Evolutionary conservation across 2,113 vertebrate genomes (phyloP).

Genomic region (Vanacampus margaritifer): DNA sequence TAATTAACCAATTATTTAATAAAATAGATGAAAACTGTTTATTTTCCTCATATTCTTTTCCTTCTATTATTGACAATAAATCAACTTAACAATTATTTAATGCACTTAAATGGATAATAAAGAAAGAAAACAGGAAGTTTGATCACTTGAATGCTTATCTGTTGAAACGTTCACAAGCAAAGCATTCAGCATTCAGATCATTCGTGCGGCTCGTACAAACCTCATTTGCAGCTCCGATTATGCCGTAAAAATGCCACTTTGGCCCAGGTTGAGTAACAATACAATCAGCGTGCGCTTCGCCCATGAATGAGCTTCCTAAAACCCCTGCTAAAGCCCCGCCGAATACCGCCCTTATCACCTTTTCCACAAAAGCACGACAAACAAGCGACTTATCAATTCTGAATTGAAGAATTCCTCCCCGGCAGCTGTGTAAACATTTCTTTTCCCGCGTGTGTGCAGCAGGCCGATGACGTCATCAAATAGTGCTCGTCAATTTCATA

Average conservation of each 20-base stretch:
- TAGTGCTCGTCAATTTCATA: not conserved
- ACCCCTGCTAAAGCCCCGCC: not conserved
- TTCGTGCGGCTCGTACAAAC: too few species aligned
- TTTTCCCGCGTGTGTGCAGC: too few species aligned
- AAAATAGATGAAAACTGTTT: too few species aligned
- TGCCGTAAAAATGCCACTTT: not conserved
- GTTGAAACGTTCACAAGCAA: not conserved
- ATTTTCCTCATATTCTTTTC: too few species aligned
- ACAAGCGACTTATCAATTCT: not conserved
- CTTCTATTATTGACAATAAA: too few species aligned
- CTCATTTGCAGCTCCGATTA: too few species aligned
- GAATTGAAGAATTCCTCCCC: constrained; percentile 5
- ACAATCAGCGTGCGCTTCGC: not conserved
- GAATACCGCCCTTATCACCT: not conserved
- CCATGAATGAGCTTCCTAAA: not conserved
- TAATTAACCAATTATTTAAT: too few species aligned
- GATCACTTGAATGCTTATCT: too few species aligned
- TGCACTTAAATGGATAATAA: too few species aligned
- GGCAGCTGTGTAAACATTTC: constrained; percentile 6
- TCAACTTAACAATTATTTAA: too few species aligned
- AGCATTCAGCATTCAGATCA: too few species aligned
- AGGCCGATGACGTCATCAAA: not conserved
- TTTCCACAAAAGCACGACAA: constrained; percentile 5
- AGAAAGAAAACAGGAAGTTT: too few species aligned
- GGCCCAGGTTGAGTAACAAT: not conserved